A percentile compares a stretch with the other conserved stretches of the same genome.
These are phyloP conservation scores for Forbesichthys papilliferus DNA, from an alignment of 2,113 vertebrate species.

Conservation along the genomic window DNA sequence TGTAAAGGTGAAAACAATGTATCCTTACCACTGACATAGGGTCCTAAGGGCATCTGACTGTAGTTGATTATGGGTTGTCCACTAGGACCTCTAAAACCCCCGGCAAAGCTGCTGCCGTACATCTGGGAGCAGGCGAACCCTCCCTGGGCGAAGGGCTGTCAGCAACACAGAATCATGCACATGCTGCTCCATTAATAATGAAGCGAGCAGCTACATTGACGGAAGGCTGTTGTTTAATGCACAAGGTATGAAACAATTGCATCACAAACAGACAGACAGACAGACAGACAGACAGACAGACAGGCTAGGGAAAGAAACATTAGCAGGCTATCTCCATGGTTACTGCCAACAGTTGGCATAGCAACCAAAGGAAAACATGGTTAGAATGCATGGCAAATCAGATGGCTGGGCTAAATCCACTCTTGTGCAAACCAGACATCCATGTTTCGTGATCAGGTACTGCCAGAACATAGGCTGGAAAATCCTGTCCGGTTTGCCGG, in stretches of 20 bases:
- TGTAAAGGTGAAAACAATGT: neutral
- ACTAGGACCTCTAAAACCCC: slow-evolving; percentile 87
- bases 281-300: no score
- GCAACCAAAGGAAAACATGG: slow-evolving; percentile 18
- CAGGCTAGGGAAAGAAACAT: neutral
- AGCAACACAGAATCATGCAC: slow-evolving; percentile 7
- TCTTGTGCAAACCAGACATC: slow-evolving; percentile 24
- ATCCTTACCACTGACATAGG: slow-evolving; percentile 91
- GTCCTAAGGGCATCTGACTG: slow-evolving; percentile 98
- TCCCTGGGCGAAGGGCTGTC: slow-evolving; percentile 81
- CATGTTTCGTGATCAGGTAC: slow-evolving; percentile 9
- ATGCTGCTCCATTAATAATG: neutral
- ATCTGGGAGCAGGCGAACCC: slow-evolving; percentile 91
- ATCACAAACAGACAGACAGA: no score
- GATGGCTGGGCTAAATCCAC: neutral
- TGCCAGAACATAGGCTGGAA: slow-evolving; percentile 4
- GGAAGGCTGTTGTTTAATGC: no score
- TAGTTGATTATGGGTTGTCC: slow-evolving; percentile 94
- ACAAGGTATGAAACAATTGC: no score
- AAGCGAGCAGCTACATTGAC: neutral
- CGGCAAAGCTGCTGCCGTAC: slow-evolving; percentile 87
- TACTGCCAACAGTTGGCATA: slow-evolving; percentile 28
- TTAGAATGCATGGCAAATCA: slow-evolving; percentile 15
- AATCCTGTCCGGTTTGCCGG: slow-evolving; percentile 9
- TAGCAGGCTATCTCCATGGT: slow-evolving; percentile 19